A percentile compares a stretch with the other conserved stretches of the same genome.
Evolutionary conservation across 2,797 vertebrate species (phyloP).

Genomic region (Enteromius mattozi): DNA sequence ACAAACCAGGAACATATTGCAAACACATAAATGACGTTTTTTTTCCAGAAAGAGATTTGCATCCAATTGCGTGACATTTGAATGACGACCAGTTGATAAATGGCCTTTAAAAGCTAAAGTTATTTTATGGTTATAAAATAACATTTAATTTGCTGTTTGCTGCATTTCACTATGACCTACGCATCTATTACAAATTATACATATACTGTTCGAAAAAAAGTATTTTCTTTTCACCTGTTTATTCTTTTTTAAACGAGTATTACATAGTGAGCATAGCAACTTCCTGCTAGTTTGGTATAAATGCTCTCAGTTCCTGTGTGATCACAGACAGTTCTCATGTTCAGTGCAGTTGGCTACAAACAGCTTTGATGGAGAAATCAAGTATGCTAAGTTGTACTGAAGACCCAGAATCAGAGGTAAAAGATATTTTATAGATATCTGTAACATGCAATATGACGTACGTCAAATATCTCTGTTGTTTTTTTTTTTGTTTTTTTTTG

Average conservation of each 20-base stretch:
- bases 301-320: slow-evolving; percentile 58
- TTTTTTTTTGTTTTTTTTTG: neutral
- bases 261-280: neutral
- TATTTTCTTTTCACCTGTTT: neutral
- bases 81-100: neutral
- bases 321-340: slow-evolving; percentile 12
- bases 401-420: slow-evolving; percentile 37
- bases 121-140: neutral
- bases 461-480: neutral
- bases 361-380: slow-evolving; percentile 5
- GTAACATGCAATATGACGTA: neutral
- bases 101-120: neutral
- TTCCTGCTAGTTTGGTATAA: slow-evolving; percentile 52
- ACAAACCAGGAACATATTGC: neutral
- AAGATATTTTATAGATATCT: neutral
- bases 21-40: slow-evolving; percentile 2
- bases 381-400: neutral
- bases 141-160: neutral
- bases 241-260: neutral
- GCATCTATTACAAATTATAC: neutral
- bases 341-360: slow-evolving; percentile 24
- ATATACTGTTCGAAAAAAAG: neutral
- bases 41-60: slow-evolving; percentile 48
- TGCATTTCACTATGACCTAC: neutral
- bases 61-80: slow-evolving; percentile 29